Base-by-base conservation (phyloP, 2,797 vertebrate genomes). In the Chloroceryle amazona region DNA sequence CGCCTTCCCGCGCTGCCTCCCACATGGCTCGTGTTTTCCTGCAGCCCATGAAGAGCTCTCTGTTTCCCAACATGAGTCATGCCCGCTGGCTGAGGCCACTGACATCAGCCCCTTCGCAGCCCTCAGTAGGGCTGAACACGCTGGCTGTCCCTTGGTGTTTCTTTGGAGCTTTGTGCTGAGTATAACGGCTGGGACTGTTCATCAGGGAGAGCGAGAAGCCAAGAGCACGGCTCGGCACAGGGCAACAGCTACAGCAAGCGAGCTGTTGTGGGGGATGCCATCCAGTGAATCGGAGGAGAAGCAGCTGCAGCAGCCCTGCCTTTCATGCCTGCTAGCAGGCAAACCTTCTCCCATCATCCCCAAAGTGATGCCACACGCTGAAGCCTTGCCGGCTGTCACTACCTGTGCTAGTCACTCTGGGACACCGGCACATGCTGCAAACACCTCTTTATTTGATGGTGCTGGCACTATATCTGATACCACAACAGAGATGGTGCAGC, bases 311-410 rank as follows among this genome's bases (percentile, higher is more conserved):
- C 29, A 33, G 49, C 44, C 9, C 54, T 20, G 83, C 1, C 87
- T 85, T 46, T 74, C 79, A 25, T 1, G 5, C 49, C 66, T 67
- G 62, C 73, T n/a, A 14, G 60, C 42, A 47, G 75, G 39, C 63
- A 47, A 67, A 17, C 29, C 72, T 61, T 63, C 57, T 74, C 51
- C 65, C 4, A 7, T 63, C 78, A 39, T 49, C 47, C 18, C 72
- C 6, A 0, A 60, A 31, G 31, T 0, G 3, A 31, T 57, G 41
- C 25, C 1, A 2, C 65, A 46, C 0, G 0, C 54, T 18, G 8
- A 35, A 73, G 55, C 74, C 35, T 39, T 28, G 55, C n/a, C 3
- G 3, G 79, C 52, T 49, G 44, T 46, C 4, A 1, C 37, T 37
- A 62, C 80, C 83, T 86, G 62, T 1, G 10, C 46, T 83, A 67